Base-by-base conservation (phyloP, 1,140 invertebrate species). In the Lepidurus apus region DNA sequence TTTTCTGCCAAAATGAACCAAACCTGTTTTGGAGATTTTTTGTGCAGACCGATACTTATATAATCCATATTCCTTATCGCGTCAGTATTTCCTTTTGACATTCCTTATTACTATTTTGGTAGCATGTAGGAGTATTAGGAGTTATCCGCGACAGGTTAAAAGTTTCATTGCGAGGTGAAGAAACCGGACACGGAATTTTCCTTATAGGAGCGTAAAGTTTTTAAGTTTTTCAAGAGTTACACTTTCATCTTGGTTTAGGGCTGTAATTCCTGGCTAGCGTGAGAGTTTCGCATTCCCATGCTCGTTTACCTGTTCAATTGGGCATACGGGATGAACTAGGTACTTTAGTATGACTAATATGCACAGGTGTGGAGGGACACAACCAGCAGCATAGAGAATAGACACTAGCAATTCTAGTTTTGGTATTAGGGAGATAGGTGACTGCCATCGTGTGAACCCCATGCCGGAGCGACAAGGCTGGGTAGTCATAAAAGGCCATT, bases 401-500 rank as follows among this genome's bases (percentile, higher is more conserved):
- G 53, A 65, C 21, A 65, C 53, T 65, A 65, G 53, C 53, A 17
- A 21, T 65, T 7, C 53, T 65, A 11, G 53, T 65, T 65, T 65
- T 0, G 53, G 21, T 65, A 65, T 7, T 7, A 21, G 53, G 53
- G 21, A 9, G 9, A 65, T 13, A 21, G 9, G 53, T 21, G 53
- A 65, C 53, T 65, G 17, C 9, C 53, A n/a, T 65, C 53, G 53
- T 65, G 53, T 17, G 53, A 65, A 17, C 13, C 53, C 53, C 53
- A 65, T 65, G 53, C 53, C 21, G 21, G 6, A 65, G 21, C 53
- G 53, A 65, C 53, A 65, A 65, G 53, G 53, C 53, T 65, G 53
- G 53, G 53, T 65, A 65, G 53, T 65, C 53, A 65, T 65, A 65
- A 65, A 65, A 65, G 53, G 53, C 13, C 21, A 65, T 65, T 13